A percentile compares a stretch with the other conserved stretches of the same genome.
phyloP scores from a whole-genome alignment of 2,113 vertebrate species.

The Sylvia atricapilla region DNA sequence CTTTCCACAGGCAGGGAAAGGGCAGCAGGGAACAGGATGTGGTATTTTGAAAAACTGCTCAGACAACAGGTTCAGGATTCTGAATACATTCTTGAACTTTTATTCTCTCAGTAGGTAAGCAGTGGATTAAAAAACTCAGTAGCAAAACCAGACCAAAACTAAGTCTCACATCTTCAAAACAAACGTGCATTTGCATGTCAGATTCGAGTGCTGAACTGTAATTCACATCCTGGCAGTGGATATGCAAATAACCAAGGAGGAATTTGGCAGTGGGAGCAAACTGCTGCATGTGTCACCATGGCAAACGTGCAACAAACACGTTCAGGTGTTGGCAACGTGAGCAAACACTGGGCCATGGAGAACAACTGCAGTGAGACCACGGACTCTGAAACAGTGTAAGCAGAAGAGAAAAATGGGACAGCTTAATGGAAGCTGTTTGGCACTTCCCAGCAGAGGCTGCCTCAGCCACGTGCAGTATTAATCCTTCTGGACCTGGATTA shows the following conservation, averaged over 20 bases:
- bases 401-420: neutral
- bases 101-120: conserved; percentile 12
- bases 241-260: neutral
- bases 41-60: neutral
- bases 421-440: neutral
- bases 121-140: neutral
- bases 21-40: too few relatives aligned
- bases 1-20: neutral
- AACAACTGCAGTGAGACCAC: neutral
- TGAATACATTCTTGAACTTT: conserved; percentile 18
- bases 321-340: neutral
- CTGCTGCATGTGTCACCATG: neutral
- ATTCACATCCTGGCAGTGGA: neutral
- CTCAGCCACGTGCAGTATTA: neutral
- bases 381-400: neutral
- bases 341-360: neutral
- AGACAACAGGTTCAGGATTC: neutral
- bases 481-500: neutral
- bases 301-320: neutral
- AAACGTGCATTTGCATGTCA: neutral
- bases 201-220: neutral
- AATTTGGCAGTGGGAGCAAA: neutral
- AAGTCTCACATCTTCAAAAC: neutral
- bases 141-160: conserved; percentile 31
- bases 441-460: neutral